Base-by-base conservation (phyloP, 2,797 vertebrate species). In the Ceyx erithaca region DNA sequence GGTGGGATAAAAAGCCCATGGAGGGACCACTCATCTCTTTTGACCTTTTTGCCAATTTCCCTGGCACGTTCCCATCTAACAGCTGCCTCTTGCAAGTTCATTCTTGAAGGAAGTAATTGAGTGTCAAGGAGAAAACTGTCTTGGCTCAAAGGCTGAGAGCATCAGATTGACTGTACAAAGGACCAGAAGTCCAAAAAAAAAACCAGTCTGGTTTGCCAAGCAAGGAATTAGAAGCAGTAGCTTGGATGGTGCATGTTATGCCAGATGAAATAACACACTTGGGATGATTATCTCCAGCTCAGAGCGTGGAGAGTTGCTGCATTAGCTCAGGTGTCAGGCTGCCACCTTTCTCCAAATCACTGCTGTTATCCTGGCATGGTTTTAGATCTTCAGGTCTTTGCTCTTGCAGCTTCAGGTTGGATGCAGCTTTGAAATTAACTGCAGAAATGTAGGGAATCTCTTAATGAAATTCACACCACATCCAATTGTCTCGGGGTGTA, bases 61-160 rank as follows among this genome's bases (percentile, higher is more conserved):
- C 81, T 91, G 94, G 77, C 55, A 45, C 6, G 66, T 54, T 90
- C 81, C 78, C 46, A 26, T 67, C 81, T 57, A 64, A 81, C 86
- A 87, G 91, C 85, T 94, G 85, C 85, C 51, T 48, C 67, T 41
- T 80, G 76, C 85, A 83, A 69, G 89, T 54, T 62, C 17, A 7
- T 94, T 76, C 93, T 66, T 75, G 72, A 88, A 90, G 85, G 73
- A 49, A 87, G 14, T 33, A 78, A 80, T 85, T 68, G 69, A 94
- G 72, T 37, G 6, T 40, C 37, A 87, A 2, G 1, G 78, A 94
- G 80, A 88, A 92, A 88, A 61, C 54, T 21, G 18, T 69, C 71
- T 73, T 80, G 81, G 69, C 81, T 89, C 51, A 4, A 0, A 6
- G 72, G 40, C 58, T 79, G 72, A 54, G n/a, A 43, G 9, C 61